Evolutionary conservation across 2,888 invertebrate genomes (phyloP).

Genomic region (Taenaris catops): DNA sequence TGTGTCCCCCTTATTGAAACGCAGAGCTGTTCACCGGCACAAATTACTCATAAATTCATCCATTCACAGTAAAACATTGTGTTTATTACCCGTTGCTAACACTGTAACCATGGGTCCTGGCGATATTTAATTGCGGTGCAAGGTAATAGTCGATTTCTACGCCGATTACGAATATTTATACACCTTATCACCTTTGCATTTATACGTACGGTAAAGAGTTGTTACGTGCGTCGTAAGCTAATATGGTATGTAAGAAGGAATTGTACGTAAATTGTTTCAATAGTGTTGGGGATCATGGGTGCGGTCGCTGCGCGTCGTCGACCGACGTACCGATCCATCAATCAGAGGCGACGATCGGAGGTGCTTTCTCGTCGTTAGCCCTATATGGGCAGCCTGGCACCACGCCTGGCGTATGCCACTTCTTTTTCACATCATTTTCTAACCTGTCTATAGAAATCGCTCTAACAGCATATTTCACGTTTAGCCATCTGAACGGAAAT

Average conservation of each 20-base stretch:
- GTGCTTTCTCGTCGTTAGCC: slow-evolving; percentile 79
- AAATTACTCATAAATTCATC: slow-evolving; percentile 57
- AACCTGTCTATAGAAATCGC: slow-evolving; percentile 75
- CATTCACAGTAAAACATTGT: slow-evolving; percentile 48
- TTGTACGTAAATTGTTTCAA: slow-evolving; percentile 20
- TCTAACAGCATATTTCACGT: slow-evolving; percentile 62
- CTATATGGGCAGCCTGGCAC: slow-evolving; percentile 66
- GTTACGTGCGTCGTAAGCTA: slow-evolving; percentile 5
- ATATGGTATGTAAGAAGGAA: slow-evolving; percentile 9
- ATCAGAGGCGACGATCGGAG: slow-evolving; percentile 62
- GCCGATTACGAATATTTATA: slow-evolving; percentile 28
- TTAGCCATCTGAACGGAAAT: slow-evolving; percentile 56
- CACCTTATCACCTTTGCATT: slow-evolving; percentile 41
- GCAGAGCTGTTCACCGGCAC: slow-evolving; percentile 45
- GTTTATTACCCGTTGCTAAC: slow-evolving; percentile 44
- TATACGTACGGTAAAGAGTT: slow-evolving; percentile 9
- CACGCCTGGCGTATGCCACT: slow-evolving; percentile 69
- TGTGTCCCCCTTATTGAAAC: slow-evolving; percentile 53
- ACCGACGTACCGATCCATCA: slow-evolving; percentile 56
- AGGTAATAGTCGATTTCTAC: slow-evolving; percentile 40
- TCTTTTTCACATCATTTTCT: slow-evolving; percentile 77
- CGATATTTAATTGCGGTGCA: slow-evolving; percentile 45
- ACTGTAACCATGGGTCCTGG: slow-evolving; percentile 45
- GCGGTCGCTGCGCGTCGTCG: slow-evolving; percentile 23
- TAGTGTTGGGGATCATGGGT: slow-evolving; percentile 19